Percentiles rank a stretch among this genome's conserved stretches.
Evolutionary conservation across 2,113 vertebrate species (phyloP).

Genomic region (Erythrocercus mccallii): DNA sequence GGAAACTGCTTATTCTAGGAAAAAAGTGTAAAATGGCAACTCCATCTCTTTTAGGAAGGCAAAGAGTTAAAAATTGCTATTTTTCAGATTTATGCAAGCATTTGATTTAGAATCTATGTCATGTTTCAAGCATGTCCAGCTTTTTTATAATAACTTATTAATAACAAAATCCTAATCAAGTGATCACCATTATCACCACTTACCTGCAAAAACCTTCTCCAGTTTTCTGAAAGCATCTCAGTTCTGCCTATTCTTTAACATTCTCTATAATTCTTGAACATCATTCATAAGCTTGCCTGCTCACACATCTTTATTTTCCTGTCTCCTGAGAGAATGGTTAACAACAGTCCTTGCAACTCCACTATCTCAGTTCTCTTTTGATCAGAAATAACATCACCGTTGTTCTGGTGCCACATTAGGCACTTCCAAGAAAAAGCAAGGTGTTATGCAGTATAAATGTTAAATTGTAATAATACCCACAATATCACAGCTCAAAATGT

Average conservation of each 20-base stretch:
- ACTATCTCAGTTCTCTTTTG: neutral
- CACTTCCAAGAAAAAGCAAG: neutral
- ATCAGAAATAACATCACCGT: neutral
- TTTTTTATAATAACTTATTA: neutral
- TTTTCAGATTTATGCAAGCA: neutral
- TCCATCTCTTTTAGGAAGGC: neutral
- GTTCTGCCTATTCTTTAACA: neutral
- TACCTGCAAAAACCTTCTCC: neutral
- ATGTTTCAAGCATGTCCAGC: neutral
- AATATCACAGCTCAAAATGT: neutral
- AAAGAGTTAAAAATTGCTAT: neutral
- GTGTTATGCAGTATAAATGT: neutral
- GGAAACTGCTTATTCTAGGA: neutral
- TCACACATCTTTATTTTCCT: neutral
- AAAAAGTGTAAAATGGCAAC: neutral
- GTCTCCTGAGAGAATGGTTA: neutral
- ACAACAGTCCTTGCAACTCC: neutral
- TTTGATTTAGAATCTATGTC: neutral
- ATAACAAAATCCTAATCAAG: neutral
- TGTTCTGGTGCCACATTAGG: neutral
- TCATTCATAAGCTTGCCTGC: neutral
- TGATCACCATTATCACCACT: neutral
- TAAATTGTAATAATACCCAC: neutral
- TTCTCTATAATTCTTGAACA: neutral
- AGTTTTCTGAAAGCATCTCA: neutral